Conservation (phyloP, 2,888 invertebrate species). For the Bembecia ichneumoniformis region DNA sequence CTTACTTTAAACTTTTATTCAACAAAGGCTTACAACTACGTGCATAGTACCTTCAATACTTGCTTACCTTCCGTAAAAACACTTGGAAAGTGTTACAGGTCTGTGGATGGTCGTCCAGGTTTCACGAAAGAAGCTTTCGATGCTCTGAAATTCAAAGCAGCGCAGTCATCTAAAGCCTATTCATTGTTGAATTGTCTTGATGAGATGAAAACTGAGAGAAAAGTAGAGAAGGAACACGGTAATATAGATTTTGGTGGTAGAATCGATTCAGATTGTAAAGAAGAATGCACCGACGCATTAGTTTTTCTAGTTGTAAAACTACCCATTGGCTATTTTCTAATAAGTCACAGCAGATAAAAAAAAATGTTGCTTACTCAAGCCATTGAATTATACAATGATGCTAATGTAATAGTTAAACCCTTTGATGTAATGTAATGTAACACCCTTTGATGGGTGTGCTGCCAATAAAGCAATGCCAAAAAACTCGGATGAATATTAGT, state of each 20-base stretch:
- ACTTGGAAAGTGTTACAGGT: conserved; percentile 5
- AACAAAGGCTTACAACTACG: conserved; percentile 7
- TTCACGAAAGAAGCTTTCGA: conserved; percentile 8
- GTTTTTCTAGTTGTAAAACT: no score
- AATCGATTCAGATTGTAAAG: conserved; percentile 5
- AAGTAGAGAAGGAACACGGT: conserved; percentile 5
- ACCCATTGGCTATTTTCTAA: no score
- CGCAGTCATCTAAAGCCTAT: neutral
- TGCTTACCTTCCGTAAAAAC: conserved; percentile 7
- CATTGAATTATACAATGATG: no score
- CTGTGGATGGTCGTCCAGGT: conserved; percentile 6
- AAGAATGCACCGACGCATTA: conserved; percentile 11
- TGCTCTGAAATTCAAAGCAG: conserved; percentile 6
- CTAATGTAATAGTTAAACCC: no score
- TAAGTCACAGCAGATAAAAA: no score
- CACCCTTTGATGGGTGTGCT: no score
- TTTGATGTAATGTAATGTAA: no score
- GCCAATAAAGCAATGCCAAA: no score
- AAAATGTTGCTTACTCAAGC: no score
- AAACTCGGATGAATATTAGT: no score
- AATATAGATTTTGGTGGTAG: conserved; percentile 10
- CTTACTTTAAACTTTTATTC: conserved; percentile 8
- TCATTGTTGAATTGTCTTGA: conserved; percentile 8
- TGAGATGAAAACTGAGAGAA: conserved; percentile 9
- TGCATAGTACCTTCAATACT: conserved; percentile 6